Percentiles rank a stretch among this genome's conserved stretches.
phyloP scores from a whole-genome alignment of 2,113 vertebrate species.

The Sinocyclocheilus grahami region DNA sequence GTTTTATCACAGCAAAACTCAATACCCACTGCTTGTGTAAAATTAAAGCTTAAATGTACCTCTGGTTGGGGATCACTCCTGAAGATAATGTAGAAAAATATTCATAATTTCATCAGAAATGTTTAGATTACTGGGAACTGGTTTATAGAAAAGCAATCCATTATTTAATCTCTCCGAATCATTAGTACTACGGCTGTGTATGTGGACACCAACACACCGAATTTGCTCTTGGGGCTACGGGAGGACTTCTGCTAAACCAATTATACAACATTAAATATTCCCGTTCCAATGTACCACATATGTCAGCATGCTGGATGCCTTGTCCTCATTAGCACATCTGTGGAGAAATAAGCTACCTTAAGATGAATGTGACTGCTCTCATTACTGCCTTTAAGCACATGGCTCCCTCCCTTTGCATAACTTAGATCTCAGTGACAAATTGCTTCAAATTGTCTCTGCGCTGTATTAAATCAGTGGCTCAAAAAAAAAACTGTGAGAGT shows the following conservation, averaged over 20 bases:
- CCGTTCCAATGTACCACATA: constrained; percentile 37
- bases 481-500: constrained; percentile 40
- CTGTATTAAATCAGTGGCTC: constrained; percentile 44
- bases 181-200: not conserved
- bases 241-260: constrained; percentile 32
- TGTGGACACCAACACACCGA: constrained; percentile 2
- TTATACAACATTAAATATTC: constrained; percentile 45
- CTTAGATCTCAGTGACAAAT: constrained; percentile 51
- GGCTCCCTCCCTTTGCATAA: not conserved
- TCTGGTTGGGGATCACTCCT: not conserved
- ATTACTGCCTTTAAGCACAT: constrained; percentile 49
- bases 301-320: constrained; percentile 42
- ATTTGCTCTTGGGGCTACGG: not conserved
- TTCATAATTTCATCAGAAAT: not conserved
- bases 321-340: constrained; percentile 40
- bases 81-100: not conserved
- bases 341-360: constrained; percentile 51
- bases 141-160: not conserved
- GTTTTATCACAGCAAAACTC: not conserved
- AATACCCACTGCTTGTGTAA: not conserved
- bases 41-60: not conserved
- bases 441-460: constrained; percentile 51
- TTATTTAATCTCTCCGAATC: not conserved
- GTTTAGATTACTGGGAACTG: not conserved
- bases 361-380: constrained; percentile 55